These are phyloP conservation scores for Poicephalus gulielmi DNA, from an alignment of 2,113 vertebrate species.

Conservation along the genomic window DNA sequence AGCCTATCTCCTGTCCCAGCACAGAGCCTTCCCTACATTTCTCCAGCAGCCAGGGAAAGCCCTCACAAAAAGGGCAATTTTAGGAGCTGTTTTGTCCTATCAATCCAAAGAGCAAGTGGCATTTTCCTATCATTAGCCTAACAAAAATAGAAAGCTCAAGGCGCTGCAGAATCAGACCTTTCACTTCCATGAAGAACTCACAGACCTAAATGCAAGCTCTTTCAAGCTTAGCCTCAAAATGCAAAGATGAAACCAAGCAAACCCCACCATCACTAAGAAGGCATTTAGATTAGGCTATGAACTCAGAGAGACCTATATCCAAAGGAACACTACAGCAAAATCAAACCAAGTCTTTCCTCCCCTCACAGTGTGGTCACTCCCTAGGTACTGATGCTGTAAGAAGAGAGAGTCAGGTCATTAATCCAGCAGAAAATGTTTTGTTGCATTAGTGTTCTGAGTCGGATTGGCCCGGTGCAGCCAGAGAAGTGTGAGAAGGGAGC, in stretches of 20 bases:
- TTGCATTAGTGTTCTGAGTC: not conserved
- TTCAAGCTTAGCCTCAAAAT: not conserved
- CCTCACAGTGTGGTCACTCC: not conserved
- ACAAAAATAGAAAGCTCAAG: not conserved
- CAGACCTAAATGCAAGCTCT: not conserved
- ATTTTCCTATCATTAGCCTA: not conserved
- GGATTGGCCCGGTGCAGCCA: not conserved
- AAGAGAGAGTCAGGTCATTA: not conserved
- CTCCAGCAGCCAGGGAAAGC: not conserved
- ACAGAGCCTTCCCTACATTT: not conserved
- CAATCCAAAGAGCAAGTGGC: not conserved
- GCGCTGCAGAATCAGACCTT: not conserved
- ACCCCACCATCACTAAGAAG: not conserved
- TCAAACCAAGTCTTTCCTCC: not conserved
- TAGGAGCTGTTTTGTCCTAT: not conserved
- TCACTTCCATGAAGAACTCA: not conserved
- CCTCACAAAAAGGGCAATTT: not conserved
- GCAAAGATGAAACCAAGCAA: not conserved
- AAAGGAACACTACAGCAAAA: not conserved
- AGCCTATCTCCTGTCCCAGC: not conserved
- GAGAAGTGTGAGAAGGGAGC: not conserved
- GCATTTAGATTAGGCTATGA: not conserved
- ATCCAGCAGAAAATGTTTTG: not conserved
- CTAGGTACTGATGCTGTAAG: fast-evolving
- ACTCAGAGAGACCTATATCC: not conserved